These are phyloP conservation scores for Trididemnum miniatum DNA, from an alignment of 23 tunicate species.

Conservation along the genomic window DNA sequence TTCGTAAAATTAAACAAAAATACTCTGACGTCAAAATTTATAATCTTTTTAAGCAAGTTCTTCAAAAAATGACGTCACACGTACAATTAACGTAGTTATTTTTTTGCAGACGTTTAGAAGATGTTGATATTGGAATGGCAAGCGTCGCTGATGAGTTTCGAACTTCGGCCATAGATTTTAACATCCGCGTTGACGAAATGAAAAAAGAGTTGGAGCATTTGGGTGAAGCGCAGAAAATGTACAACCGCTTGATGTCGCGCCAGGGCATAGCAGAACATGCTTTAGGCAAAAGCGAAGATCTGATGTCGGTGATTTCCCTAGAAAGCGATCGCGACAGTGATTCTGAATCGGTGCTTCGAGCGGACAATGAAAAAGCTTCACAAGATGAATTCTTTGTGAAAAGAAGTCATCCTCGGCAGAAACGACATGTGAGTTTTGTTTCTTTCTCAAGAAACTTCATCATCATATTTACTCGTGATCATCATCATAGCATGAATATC, in stretches of 20 bases:
- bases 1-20: too few species aligned
- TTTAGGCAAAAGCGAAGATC: not conserved
- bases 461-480: too few species aligned
- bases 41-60: too few species aligned
- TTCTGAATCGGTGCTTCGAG: not conserved
- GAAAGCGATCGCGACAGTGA: not conserved
- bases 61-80: too few species aligned
- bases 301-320: not conserved
- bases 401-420: too few species aligned
- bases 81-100: not conserved
- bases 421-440: too few species aligned
- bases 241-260: not conserved
- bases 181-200: not conserved
- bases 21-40: too few species aligned
- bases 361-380: too few species aligned
- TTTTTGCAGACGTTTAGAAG: constrained; percentile 17
- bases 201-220: not conserved
- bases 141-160: not conserved
- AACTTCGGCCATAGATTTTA: not conserved
- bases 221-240: not conserved
- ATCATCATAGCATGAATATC: too few species aligned
- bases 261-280: not conserved
- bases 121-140: not conserved
- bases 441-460: too few species aligned
- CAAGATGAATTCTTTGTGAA: too few species aligned